Conservation (phyloP, 2,888 invertebrate species). For the Calliopum simillimum region DNA sequence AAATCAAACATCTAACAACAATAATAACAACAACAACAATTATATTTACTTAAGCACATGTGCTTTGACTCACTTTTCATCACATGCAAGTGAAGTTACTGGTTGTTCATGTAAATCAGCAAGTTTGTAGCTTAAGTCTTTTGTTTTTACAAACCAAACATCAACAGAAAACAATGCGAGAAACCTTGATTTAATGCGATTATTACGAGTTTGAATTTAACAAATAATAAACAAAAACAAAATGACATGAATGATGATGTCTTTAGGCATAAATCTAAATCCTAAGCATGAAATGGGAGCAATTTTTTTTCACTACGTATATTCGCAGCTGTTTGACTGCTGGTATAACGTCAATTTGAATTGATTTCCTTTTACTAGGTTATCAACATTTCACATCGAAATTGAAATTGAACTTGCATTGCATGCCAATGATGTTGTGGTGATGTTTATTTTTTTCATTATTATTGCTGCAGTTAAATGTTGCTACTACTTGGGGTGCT, state of each 20-base stretch:
- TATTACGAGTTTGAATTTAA: no score
- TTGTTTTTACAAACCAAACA: slow-evolving; percentile 3
- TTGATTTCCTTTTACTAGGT: slow-evolving; percentile 34
- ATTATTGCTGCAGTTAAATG: slow-evolving; percentile 1
- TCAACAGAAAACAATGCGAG: neutral
- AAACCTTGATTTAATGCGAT: neutral
- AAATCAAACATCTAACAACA: no score
- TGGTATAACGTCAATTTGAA: slow-evolving; percentile 2
- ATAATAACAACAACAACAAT: no score
- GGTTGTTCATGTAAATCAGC: neutral
- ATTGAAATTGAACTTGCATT: neutral
- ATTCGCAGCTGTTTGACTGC: no score
- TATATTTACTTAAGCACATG: no score
- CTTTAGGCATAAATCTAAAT: neutral
- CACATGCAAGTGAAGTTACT: no score
- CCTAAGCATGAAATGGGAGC: slow-evolving; percentile 23
- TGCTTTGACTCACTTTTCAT: no score
- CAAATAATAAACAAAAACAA: neutral
- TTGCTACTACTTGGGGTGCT: slow-evolving; percentile 6
- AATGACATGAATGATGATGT: neutral
- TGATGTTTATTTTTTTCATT: no score
- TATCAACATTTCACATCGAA: slow-evolving; percentile 33
- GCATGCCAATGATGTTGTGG: neutral
- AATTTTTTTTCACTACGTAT: neutral
- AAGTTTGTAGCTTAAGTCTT: slow-evolving; percentile 24